Evolutionary conservation across 2,797 vertebrate species (phyloP).

Genomic region (Lemur catta): DNA sequence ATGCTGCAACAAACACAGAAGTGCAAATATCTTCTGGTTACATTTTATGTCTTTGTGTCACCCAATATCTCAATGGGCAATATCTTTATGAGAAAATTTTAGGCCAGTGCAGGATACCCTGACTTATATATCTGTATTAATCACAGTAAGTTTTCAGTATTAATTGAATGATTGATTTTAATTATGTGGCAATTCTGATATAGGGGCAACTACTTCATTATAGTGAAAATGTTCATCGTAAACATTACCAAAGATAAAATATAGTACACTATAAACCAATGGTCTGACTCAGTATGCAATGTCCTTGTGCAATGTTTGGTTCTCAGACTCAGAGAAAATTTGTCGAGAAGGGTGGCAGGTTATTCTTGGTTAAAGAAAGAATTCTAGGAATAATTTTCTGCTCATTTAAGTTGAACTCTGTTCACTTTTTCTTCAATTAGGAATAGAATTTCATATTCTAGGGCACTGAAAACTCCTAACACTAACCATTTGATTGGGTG

Average conservation of each 20-base stretch:
- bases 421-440: neutral
- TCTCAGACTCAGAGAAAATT: neutral
- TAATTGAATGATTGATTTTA: slow-evolving; percentile 8
- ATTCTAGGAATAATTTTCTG: neutral
- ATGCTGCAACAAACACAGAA: too few relatives aligned
- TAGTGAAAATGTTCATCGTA: neutral
- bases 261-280: neutral
- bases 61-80: neutral
- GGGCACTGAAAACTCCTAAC: neutral
- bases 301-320: neutral
- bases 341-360: neutral
- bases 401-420: neutral
- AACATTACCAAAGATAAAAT: neutral
- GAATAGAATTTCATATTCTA: slow-evolving; percentile 8
- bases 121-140: neutral
- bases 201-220: neutral
- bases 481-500: slow-evolving; percentile 11
- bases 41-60: too few relatives aligned
- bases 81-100: slow-evolving; percentile 1
- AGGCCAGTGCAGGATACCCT: neutral
- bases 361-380: neutral
- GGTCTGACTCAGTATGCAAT: neutral
- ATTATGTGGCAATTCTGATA: neutral
- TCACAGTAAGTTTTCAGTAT: neutral
- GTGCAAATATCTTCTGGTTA: too few relatives aligned